Conservation (phyloP, 2,888 invertebrate genomes). For the Cacoxenus indagator region DNA sequence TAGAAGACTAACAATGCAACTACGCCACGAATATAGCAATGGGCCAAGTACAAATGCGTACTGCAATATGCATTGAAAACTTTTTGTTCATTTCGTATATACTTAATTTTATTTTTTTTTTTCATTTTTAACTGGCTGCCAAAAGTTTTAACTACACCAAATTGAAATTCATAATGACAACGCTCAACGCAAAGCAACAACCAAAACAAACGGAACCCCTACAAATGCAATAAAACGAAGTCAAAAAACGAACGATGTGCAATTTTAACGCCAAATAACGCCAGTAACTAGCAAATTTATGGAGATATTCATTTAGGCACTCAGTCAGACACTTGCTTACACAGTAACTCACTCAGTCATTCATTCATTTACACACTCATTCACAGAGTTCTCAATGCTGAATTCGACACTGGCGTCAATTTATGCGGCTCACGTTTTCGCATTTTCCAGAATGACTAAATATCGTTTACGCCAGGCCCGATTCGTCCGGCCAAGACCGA, state of each 20-base stretch:
- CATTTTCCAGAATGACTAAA: conserved; percentile 69
- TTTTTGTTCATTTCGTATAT: no score
- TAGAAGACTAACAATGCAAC: no score
- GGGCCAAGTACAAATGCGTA: no score
- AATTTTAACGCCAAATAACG: conserved; percentile 2
- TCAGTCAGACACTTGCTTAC: conserved; percentile 19
- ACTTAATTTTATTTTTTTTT: no score
- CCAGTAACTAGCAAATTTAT: not conserved
- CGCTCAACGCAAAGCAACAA: conserved; percentile 19
- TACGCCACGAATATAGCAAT: no score
- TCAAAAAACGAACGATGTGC: not conserved
- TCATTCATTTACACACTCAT: conserved; percentile 25
- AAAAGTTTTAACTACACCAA: no score
- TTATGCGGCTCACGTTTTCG: conserved; percentile 68
- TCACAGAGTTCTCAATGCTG: conserved; percentile 23
- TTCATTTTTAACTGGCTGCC: no score
- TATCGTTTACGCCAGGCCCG: conserved; percentile 59
- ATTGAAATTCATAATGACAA: no score
- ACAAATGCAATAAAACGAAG: not conserved
- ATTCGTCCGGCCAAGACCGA: not conserved
- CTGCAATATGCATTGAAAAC: no score
- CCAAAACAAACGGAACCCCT: not conserved
- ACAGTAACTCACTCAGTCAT: conserved; percentile 43
- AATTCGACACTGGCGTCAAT: conserved; percentile 47
- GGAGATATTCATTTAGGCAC: conserved; percentile 24